Evolutionary conservation across 2,113 vertebrate genomes (phyloP).

Genomic region (Ceratotherium simum): DNA sequence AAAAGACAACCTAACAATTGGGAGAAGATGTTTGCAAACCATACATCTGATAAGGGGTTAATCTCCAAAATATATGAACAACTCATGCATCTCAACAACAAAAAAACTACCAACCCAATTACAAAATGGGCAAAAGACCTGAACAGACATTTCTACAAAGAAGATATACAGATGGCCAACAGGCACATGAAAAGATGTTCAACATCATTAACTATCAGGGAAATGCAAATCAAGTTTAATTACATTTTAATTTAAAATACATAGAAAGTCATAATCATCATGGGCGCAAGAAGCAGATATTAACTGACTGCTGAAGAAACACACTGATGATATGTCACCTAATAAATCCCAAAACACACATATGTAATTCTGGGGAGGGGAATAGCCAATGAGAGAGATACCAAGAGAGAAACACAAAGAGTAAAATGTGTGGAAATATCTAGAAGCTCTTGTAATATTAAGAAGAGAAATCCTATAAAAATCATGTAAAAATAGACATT

Average conservation of each 20-base stretch:
- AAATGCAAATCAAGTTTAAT: not conserved
- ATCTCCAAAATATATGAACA: no score
- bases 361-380: not conserved
- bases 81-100: no score
- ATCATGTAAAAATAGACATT: not conserved
- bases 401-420: not conserved
- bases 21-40: no score
- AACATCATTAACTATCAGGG: no score
- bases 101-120: no score
- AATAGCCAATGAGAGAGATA: not conserved
- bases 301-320: not conserved
- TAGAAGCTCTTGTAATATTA: not conserved
- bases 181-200: no score
- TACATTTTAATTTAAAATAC: not conserved
- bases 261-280: not conserved
- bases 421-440: not conserved
- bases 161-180: no score
- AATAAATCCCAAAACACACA: not conserved
- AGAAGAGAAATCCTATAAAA: not conserved
- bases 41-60: no score
- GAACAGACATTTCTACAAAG: no score
- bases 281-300: not conserved
- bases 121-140: no score
- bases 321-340: not conserved
- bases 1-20: no score